A percentile compares a stretch with the other conserved stretches of the same genome.
Conservation (phyloP, 2,888 invertebrate species). For the Neoitamus cyanurus region DNA sequence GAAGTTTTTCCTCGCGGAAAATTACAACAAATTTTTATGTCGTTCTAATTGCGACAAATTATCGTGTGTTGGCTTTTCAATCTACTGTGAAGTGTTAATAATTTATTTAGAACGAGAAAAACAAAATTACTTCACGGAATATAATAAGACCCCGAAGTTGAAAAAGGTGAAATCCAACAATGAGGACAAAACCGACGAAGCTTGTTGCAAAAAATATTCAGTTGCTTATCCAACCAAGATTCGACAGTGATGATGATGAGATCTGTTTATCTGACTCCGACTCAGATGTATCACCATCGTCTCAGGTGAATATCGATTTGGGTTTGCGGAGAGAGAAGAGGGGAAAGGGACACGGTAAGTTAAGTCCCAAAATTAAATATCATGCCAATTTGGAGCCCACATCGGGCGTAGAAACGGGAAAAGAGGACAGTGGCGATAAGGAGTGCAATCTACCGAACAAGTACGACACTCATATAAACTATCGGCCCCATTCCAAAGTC, state of each 20-base stretch:
- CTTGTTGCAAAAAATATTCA: not conserved
- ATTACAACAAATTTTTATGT: slow-evolving; percentile 6
- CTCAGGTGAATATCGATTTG: not conserved
- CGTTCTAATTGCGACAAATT: not conserved
- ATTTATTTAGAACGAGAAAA: not conserved
- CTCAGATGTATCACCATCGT: not conserved
- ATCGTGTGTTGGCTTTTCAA: not conserved
- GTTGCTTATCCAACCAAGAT: not conserved
- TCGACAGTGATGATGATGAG: not conserved
- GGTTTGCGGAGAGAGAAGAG: not conserved
- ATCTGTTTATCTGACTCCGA: not conserved
- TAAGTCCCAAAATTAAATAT: not conserved
- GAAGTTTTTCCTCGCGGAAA: not conserved
- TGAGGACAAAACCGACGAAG: not conserved
- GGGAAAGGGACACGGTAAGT: not conserved
- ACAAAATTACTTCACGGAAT: not conserved
- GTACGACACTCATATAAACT: not conserved
- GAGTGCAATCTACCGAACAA: not conserved
- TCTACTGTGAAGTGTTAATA: not conserved
- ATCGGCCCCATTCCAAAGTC: not conserved
- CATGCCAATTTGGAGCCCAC: not conserved
- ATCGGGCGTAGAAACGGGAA: not conserved
- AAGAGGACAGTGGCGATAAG: not conserved
- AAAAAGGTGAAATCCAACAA: not conserved
- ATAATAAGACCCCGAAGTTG: not conserved